Evolutionary conservation across 2,888 invertebrate species (phyloP), one percentile per base, ranked within the genome.

Genomic region (Cristatella mucedo): DNA sequence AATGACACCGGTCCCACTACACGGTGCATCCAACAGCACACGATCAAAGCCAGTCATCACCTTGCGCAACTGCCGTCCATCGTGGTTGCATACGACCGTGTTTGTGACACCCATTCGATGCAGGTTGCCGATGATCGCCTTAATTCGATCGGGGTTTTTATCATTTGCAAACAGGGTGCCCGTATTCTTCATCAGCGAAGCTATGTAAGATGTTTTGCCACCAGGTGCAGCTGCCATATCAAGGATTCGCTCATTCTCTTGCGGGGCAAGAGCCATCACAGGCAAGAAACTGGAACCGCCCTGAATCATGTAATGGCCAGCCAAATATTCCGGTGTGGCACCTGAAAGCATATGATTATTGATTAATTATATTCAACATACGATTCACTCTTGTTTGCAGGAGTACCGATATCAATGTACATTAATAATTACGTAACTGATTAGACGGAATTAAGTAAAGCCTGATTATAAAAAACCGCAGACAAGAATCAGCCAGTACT

Each of bases 191-290:
- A 99, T 97, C 9, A 97, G 71, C 0, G 93, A 81, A 38, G 91
- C 84, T 44, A 99, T 91, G 64, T 99, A 91, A 0, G 91, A 86
- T 0, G 95, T 86, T 70, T 99, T 99, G 6, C 97, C 97, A 33
- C 97, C 97, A 0, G 97, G 97, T 0, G 97, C 97, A 0, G 93
- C 78, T 61, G 89, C 85, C 87, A 99, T 83, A 59, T 99, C 97
- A 22, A 99, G 71, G 48, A 95, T 77, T 36, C 58, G 73, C 68
- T 95, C 93, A 57, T 85, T 82, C 69, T 87, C 89, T 69, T 89
- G 86, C 0, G 97, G 95, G 0, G 86, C 89, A 40, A 99, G 70
- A 0, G 97, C 85, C 85, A 97, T 91, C 0, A 97, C 95, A 0
- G 97, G 95, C 40, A 99, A 68, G 56, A 91, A 77, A 70, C 93